Percentiles rank a stretch among this genome's conserved stretches.
Evolutionary conservation across 2,888 invertebrate species (phyloP).

Genomic region (Lutraria lutraria): DNA sequence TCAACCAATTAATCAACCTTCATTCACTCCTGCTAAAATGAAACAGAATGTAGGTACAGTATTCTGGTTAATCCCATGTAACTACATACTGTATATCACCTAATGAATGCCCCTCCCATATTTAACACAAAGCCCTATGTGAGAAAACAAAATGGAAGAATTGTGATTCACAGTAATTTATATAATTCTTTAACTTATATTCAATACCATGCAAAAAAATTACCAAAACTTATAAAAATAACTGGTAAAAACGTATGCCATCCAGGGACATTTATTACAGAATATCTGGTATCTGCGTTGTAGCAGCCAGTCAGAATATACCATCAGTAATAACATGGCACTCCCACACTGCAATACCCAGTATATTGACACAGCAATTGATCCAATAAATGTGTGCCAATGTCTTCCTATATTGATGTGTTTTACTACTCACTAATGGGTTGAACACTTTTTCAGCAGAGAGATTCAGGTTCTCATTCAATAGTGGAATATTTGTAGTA

Average conservation of each 20-base stretch:
- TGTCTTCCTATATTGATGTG: constrained; percentile 21
- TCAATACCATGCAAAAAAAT: no score
- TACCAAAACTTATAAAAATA: no score
- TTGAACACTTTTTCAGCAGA: background rate
- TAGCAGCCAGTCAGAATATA: background rate
- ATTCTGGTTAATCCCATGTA: background rate
- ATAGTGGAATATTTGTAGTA: background rate
- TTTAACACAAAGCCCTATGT: background rate
- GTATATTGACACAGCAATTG: constrained; percentile 20
- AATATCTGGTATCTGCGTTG: background rate
- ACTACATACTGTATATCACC: background rate
- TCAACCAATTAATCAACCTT: constrained; percentile 19
- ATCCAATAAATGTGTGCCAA: constrained; percentile 6
- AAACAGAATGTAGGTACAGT: background rate
- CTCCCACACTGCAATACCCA: constrained; percentile 13
- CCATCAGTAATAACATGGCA: background rate
- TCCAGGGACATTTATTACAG: background rate
- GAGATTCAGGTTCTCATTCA: background rate
- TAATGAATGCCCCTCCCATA: background rate
- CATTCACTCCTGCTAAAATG: background rate
- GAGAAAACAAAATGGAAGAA: no score
- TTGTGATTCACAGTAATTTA: no score
- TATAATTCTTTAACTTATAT: no score
- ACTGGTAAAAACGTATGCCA: no score
- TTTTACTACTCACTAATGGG: background rate